Conservation (phyloP, 2,113 vertebrate genomes). For the Leucoraja erinaceus region DNA sequence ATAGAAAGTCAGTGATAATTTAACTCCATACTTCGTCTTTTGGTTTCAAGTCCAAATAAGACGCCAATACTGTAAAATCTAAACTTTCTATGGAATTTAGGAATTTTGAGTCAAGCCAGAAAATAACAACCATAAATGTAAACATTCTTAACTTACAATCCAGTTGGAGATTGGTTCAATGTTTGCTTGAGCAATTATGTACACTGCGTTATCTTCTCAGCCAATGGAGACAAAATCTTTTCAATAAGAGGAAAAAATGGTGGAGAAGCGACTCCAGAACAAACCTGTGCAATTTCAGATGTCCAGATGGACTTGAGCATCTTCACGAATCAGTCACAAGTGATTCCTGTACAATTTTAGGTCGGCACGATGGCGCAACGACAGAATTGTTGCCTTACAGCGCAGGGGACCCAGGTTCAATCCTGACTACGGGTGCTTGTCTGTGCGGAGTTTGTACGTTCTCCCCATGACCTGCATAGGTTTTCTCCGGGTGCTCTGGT, state of each 20-base stretch:
- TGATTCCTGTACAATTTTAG: too few relatives aligned
- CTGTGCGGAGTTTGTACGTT: too few relatives aligned
- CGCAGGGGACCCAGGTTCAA: too few relatives aligned
- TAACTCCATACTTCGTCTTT: not conserved
- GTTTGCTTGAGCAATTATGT: not conserved
- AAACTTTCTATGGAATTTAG: not conserved
- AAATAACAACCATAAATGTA: not conserved
- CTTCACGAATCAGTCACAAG: too few relatives aligned
- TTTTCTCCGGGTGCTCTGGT: too few relatives aligned
- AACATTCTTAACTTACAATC: not conserved
- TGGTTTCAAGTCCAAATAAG: not conserved
- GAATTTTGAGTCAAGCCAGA: not conserved
- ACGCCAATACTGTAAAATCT: not conserved
- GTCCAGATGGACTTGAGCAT: too few relatives aligned
- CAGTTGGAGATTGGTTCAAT: not conserved
- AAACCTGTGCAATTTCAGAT: too few relatives aligned
- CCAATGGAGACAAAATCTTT: not conserved
- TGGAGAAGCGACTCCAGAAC: not conserved
- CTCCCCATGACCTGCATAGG: too few relatives aligned
- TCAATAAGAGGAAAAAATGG: not conserved
- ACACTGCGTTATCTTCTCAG: not conserved
- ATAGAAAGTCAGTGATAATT: not conserved
- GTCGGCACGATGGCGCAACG: too few relatives aligned
- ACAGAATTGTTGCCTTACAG: too few relatives aligned
- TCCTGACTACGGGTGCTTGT: too few relatives aligned